Evolutionary conservation across 2,797 vertebrate genomes (phyloP).

Genomic region (Vultur gryphus): DNA sequence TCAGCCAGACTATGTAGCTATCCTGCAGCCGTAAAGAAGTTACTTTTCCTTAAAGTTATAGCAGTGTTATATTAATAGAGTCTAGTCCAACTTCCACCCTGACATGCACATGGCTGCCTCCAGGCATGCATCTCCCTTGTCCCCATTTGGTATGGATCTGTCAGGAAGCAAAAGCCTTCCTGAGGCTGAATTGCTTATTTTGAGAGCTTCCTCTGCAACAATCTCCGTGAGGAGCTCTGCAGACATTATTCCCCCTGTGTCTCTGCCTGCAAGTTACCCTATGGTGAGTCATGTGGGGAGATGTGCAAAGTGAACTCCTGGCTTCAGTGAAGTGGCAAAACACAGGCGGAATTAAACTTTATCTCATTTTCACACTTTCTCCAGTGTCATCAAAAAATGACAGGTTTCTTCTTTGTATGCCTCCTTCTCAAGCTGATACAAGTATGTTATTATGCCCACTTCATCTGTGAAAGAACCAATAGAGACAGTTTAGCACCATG

Average conservation of each 20-base stretch:
- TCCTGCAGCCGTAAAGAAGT: neutral
- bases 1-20: neutral
- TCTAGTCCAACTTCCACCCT: neutral
- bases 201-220: neutral
- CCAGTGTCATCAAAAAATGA: neutral
- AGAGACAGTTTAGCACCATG: neutral
- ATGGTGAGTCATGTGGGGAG: neutral
- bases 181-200: neutral
- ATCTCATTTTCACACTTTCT: neutral
- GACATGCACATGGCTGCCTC: neutral
- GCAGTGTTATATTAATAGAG: neutral
- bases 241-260: fast-evolving
- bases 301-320: neutral
- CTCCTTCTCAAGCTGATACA: neutral
- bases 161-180: neutral
- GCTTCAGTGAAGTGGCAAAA: neutral
- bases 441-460: neutral
- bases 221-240: neutral
- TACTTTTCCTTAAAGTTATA: neutral
- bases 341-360: neutral
- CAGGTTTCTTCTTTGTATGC: neutral
- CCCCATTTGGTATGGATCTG: neutral
- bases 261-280: neutral
- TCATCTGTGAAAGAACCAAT: neutral
- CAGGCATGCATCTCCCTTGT: neutral